Evolutionary conservation across 2,113 vertebrate species (phyloP), one percentile per base, ranked within the genome.

Genomic region (Limnothrissa miodon): DNA sequence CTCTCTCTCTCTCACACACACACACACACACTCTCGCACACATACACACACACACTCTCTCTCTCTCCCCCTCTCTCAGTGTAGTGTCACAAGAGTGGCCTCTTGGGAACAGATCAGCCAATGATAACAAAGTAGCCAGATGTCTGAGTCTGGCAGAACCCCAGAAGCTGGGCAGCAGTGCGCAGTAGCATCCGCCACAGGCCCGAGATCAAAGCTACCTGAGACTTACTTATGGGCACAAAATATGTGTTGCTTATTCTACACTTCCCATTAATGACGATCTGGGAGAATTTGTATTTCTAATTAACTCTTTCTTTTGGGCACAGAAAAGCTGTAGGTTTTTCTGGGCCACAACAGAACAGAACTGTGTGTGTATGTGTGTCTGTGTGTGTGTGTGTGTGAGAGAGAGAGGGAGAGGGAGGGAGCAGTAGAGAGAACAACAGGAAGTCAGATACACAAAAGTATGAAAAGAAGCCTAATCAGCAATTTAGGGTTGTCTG

Each of bases 91-190:
- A 95, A 94, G 95, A 96, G 94, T 95, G 94, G 93, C 94, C 98
- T 96, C 97, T 85, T 78, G 97, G 97, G 98, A 98, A 86, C 93
- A 91, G 96, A 97, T 98, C 98, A 99, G 96, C 97, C 97, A 98
- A 96, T 97, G 96, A 98, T 96, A 99, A 98, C 98, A 97, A 98
- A 99, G 97, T 99, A 98, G 97, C 97, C 98, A 99, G 98, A 99
- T 99, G 98, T 99, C 98, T 99, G 94, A 95, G 93, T 97, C 96
- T 96, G 95, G 96, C 94, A 94, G 91, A 91, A 92, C 98, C 97
- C 96, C 98, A 96, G 95, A 96, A 97, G 98, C 97, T 95, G 92
- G 95, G 93, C 95, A 95, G 96, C 93, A 90, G 96, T 94, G 96
- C 94, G 95, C 97, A 93, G 95, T 90, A 93, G 95, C 95, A 97